phyloP scores from a whole-genome alignment of 2,888 invertebrate species.

The Chrysolina americana region DNA sequence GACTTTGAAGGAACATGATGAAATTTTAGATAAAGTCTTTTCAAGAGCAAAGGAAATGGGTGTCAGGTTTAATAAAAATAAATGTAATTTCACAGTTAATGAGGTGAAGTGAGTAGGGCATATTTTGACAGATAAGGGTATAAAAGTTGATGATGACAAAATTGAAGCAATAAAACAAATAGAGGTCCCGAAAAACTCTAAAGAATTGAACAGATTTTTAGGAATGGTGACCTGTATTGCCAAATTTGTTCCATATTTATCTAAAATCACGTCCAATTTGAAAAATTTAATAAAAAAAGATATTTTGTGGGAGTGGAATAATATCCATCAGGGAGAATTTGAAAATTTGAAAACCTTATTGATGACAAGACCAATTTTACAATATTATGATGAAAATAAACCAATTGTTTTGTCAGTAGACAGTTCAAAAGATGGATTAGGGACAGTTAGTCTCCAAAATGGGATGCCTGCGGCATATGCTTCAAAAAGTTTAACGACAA shows the following conservation, averaged over 20 bases:
- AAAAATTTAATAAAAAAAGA: neutral
- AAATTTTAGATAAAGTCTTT: neutral
- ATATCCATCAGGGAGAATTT: neutral
- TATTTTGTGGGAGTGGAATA: neutral
- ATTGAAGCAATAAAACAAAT: neutral
- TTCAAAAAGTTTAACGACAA: neutral
- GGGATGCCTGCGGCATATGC: neutral
- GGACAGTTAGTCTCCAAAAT: neutral
- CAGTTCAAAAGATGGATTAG: neutral
- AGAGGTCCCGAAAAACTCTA: neutral
- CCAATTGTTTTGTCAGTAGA: neutral
- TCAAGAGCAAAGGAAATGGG: neutral
- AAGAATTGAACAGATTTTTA: neutral
- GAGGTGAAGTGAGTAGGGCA: neutral
- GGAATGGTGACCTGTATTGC: neutral
- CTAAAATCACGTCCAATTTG: neutral
- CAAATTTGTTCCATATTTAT: neutral
- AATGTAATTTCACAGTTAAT: neutral
- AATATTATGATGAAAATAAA: neutral
- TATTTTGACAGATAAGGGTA: neutral
- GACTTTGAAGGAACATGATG: neutral
- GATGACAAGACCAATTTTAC: neutral
- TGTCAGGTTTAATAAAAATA: neutral
- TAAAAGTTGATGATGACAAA: neutral
- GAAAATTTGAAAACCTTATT: neutral